Conservation (phyloP, 1,140 invertebrate genomes). For the Eriosoma lanigerum region DNA sequence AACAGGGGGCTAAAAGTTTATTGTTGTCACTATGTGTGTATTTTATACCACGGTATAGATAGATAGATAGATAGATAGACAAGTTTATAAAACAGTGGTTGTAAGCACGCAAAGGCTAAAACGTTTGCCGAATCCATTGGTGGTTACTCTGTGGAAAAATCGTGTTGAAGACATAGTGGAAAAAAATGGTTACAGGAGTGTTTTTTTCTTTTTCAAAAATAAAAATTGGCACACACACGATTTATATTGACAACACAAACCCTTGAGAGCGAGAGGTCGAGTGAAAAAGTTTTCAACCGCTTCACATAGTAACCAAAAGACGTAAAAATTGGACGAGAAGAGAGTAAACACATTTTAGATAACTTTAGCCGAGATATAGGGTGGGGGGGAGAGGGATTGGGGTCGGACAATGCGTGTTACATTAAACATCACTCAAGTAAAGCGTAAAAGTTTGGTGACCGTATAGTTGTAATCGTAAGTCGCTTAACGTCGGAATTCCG, state of each 20-base stretch:
- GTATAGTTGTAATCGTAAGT: constrained; percentile 6
- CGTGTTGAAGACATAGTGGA: neutral
- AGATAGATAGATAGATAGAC: too few species aligned
- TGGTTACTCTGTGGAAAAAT: neutral
- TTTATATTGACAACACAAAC: constrained; percentile 38
- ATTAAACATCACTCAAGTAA: constrained; percentile 40
- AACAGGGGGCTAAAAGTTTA: too few species aligned
- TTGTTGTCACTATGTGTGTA: too few species aligned
- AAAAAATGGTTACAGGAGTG: neutral
- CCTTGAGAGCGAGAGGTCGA: neutral
- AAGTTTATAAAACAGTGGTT: neutral
- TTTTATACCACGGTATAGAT: too few species aligned
- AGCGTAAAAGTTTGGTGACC: constrained; percentile 33
- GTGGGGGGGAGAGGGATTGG: neutral
- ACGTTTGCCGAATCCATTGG: constrained; percentile 22
- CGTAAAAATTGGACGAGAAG: constrained; percentile 39
- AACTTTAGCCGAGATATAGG: constrained; percentile 7
- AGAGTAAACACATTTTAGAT: constrained; percentile 30
- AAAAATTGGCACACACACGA: constrained; percentile 32
- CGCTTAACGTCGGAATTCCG: constrained; percentile 20
- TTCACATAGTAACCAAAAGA: constrained; percentile 46
- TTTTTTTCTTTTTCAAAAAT: constrained; percentile 29
- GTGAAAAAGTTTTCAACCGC: constrained; percentile 32
- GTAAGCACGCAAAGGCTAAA: neutral
- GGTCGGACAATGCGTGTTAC: constrained; percentile 19